A percentile compares a stretch with the other conserved stretches of the same genome.
Evolutionary conservation across 2,888 invertebrate species (phyloP).

Genomic region (Cheilosia urbana): DNA sequence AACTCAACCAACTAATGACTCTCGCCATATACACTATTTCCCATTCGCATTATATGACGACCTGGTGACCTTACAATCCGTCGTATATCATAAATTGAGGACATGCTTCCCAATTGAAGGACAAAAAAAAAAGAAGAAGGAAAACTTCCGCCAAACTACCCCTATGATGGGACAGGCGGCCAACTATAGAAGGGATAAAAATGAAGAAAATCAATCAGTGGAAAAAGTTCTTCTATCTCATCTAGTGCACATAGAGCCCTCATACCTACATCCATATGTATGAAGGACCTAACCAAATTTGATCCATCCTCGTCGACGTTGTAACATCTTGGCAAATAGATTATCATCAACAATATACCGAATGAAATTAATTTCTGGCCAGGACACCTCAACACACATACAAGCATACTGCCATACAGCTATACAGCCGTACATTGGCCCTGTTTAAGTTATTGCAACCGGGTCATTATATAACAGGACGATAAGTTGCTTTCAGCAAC

Average conservation of each 20-base stretch:
- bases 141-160: constrained; percentile 29
- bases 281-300: background rate
- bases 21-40: constrained; percentile 13
- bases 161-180: background rate
- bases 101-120: constrained; percentile 5
- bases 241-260: constrained; percentile 17
- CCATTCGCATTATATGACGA: background rate
- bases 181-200: constrained; percentile 29
- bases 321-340: constrained; percentile 75
- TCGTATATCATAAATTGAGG: background rate
- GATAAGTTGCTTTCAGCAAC: constrained; percentile 62
- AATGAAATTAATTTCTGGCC: constrained; percentile 75
- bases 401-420: too few species aligned
- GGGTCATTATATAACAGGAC: constrained; percentile 67
- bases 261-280: background rate
- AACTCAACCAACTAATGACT: constrained; percentile 30
- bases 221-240: constrained; percentile 42
- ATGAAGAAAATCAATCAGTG: constrained; percentile 64
- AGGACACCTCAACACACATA: constrained; percentile 56
- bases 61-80: constrained; percentile 22
- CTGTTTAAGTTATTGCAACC: constrained; percentile 39
- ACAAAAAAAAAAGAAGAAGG: background rate
- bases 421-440: background rate
- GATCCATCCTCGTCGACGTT: constrained; percentile 35
- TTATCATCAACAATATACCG: constrained; percentile 71